A percentile compares a stretch with the other conserved stretches of the same genome.
Evolutionary conservation across 2,113 vertebrate genomes (phyloP).

Genomic region (Thalassarche chlororhynchos): DNA sequence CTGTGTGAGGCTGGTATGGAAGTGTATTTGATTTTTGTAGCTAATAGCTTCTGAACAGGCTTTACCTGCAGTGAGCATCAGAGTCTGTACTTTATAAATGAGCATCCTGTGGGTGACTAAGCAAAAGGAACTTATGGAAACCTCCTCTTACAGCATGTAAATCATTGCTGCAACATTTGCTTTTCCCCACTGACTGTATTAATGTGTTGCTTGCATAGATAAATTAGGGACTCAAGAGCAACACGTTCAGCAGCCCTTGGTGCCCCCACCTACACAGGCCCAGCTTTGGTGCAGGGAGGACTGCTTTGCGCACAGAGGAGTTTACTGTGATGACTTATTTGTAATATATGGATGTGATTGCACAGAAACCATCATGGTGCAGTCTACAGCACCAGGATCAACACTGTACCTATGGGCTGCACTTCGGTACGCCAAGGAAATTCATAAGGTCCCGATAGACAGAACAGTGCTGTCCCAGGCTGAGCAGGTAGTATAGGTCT

Average conservation of each 20-base stretch:
- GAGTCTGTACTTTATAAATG: not conserved
- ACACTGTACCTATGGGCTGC: fast-evolving
- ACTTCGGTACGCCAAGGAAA: fast-evolving
- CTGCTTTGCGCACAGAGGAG: not conserved
- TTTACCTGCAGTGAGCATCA: not conserved
- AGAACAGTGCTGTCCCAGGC: not conserved
- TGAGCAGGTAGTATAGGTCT: not conserved
- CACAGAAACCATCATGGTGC: not conserved
- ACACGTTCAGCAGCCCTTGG: fast-evolving
- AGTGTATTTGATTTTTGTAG: not conserved
- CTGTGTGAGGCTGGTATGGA: not conserved
- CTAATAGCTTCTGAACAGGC: not conserved
- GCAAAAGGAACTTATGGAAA: not conserved
- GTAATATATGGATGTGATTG: fast-evolving
- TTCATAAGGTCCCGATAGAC: fast-evolving
- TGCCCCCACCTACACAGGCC: not conserved
- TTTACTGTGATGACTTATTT: not conserved
- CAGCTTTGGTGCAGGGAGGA: fast-evolving
- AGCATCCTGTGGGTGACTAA: not conserved
- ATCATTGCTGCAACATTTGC: not conserved
- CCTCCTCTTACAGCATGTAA: not conserved
- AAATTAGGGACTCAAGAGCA: not conserved
- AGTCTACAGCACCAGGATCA: not conserved
- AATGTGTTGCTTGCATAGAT: not conserved
- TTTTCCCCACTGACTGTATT: not conserved